Conservation (phyloP, 2,888 invertebrate species). For the Cheilosia pagana region DNA sequence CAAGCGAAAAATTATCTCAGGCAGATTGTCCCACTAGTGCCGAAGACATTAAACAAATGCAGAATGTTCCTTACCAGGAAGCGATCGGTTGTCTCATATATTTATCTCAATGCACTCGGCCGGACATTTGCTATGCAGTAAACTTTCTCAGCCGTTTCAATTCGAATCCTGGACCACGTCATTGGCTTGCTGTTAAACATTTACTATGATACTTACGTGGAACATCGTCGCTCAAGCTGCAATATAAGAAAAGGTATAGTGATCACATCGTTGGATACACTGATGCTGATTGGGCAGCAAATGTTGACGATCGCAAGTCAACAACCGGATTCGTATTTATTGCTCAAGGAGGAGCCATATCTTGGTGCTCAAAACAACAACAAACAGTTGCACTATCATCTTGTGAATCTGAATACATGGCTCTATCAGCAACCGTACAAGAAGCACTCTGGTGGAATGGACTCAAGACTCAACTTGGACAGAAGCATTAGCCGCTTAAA, state of each 20-base stretch:
- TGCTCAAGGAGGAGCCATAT: conserved; percentile 24
- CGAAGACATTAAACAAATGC: too few relatives aligned
- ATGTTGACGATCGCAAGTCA: conserved; percentile 36
- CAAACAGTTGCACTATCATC: not conserved
- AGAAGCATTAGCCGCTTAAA: too few relatives aligned
- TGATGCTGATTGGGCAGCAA: conserved; percentile 51
- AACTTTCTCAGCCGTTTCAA: conserved; percentile 7
- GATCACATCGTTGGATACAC: conserved; percentile 18
- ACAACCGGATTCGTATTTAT: conserved; percentile 27
- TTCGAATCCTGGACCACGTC: conserved; percentile 1
- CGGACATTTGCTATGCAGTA: not conserved
- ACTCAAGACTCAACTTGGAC: too few relatives aligned
- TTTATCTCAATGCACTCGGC: not conserved
- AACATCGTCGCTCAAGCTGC: conserved; percentile 12
- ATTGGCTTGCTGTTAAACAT: conserved; percentile 7
- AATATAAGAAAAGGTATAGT: conserved; percentile 5
- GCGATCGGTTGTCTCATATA: too few relatives aligned
- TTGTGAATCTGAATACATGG: too few relatives aligned
- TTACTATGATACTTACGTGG: not conserved
- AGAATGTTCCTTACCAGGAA: too few relatives aligned
- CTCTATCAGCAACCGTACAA: too few relatives aligned
- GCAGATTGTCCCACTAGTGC: too few relatives aligned
- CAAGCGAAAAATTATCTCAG: too few relatives aligned
- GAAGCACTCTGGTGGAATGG: too few relatives aligned
- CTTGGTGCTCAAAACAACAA: conserved; percentile 35